A percentile compares a stretch with the other conserved stretches of the same genome.
Conservation (phyloP, 2,888 invertebrate species). For the Ectemnius cavifrons region DNA sequence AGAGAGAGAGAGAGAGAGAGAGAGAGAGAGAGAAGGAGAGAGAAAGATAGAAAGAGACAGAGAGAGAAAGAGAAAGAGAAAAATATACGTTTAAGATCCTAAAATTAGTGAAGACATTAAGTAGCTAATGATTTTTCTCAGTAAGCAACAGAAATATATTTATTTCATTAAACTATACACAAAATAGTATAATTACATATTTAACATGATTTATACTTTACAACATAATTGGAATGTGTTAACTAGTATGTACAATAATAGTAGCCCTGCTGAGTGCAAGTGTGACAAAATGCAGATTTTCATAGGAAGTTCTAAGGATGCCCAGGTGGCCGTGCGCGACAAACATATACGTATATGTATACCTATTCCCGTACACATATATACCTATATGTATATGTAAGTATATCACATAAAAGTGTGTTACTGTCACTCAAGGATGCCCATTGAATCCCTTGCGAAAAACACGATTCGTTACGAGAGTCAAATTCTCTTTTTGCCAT, state of each 20-base stretch:
- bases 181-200: conserved; percentile 78
- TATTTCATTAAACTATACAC: conserved; percentile 77
- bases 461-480: conserved; percentile 70
- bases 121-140: conserved; percentile 74
- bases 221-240: conserved; percentile 78
- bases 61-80: conserved; percentile 26
- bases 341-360: conserved; percentile 51
- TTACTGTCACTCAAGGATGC: conserved; percentile 73
- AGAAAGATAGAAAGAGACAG: too few relatives aligned
- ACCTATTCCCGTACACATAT: conserved; percentile 5
- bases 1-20: too few relatives aligned
- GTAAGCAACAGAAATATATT: conserved; percentile 78
- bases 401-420: conserved; percentile 61
- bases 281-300: conserved; percentile 75
- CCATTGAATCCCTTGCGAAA: conserved; percentile 76
- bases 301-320: conserved; percentile 72
- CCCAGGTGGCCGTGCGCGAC: conserved; percentile 68
- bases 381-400: conserved; percentile 49
- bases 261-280: conserved; percentile 77
- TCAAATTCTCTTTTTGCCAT: conserved; percentile 52
- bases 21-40: too few relatives aligned
- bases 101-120: conserved; percentile 76
- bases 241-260: conserved; percentile 77
- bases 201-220: conserved; percentile 77
- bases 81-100: conserved; percentile 63